These are phyloP conservation scores for Crossocerus cetratus DNA, from an alignment of 2,888 invertebrate genomes.

Conservation along the genomic window DNA sequence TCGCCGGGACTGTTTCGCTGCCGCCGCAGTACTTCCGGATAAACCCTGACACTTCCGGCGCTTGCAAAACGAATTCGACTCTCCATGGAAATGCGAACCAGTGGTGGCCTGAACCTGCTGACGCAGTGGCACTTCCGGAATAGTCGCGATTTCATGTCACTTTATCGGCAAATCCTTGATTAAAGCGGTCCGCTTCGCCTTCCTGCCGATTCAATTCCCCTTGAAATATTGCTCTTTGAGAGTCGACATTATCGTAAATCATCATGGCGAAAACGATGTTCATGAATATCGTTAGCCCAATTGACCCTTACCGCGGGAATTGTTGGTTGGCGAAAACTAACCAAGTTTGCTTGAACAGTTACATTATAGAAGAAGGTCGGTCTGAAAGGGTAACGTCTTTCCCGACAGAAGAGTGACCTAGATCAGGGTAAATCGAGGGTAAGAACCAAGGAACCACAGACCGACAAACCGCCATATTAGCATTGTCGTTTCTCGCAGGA, in stretches of 20 bases:
- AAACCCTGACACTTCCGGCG: slow-evolving; percentile 48
- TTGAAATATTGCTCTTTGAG: slow-evolving; percentile 31
- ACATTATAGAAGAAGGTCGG: too few relatives aligned
- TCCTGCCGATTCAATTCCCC: slow-evolving; percentile 35
- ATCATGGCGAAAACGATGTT: not conserved
- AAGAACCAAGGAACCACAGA: too few relatives aligned
- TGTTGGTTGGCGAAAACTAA: not conserved
- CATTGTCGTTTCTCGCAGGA: too few relatives aligned
- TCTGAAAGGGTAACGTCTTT: too few relatives aligned
- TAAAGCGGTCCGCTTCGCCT: slow-evolving; percentile 31
- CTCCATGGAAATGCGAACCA: slow-evolving; percentile 51
- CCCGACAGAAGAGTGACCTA: too few relatives aligned
- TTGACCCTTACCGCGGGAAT: not conserved
- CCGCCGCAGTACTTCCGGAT: slow-evolving; percentile 41
- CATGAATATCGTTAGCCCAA: slow-evolving; percentile 13
- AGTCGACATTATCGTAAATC: slow-evolving; percentile 20
- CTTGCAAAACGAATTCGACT: slow-evolving; percentile 39
- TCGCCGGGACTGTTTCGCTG: slow-evolving; percentile 28
- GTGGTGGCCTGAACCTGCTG: slow-evolving; percentile 52
- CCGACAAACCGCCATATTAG: too few relatives aligned
- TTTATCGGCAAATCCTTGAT: slow-evolving; percentile 43
- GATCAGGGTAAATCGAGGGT: too few relatives aligned
- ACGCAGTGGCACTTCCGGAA: slow-evolving; percentile 42
- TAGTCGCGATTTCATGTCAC: slow-evolving; percentile 38
- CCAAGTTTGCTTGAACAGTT: too few relatives aligned